Percentiles rank a stretch among this genome's conserved stretches.
Evolutionary conservation across 2,113 vertebrate species (phyloP).

Genomic region (Marmota flaviventris): DNA sequence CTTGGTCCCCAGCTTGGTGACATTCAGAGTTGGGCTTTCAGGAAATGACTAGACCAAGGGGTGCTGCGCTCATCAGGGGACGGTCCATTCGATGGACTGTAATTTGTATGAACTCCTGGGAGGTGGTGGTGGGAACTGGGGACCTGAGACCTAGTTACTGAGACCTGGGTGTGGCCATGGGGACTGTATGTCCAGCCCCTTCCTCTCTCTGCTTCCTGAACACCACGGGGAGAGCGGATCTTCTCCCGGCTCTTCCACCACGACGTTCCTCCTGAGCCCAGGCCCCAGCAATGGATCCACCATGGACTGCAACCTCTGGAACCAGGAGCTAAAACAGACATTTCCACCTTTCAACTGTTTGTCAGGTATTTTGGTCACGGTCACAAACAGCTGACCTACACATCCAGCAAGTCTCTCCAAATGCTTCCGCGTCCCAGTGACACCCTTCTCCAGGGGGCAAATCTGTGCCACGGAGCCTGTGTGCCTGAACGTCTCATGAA

Average conservation of each 20-base stretch:
- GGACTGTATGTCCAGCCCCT: too few relatives aligned
- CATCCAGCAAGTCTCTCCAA: neutral
- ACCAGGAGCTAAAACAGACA: neutral
- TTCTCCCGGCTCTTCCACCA: too few relatives aligned
- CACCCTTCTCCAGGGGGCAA: neutral
- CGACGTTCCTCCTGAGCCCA: too few relatives aligned
- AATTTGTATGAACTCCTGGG: neutral
- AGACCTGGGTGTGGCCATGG: too few relatives aligned
- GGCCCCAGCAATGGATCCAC: too few relatives aligned
- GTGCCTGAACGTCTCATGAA: neutral
- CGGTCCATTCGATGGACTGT: neutral
- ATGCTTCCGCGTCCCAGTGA: rapidly evolving
- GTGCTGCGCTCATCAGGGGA: neutral
- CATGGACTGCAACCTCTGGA: neutral
- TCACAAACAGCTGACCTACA: neutral
- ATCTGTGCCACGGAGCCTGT: neutral
- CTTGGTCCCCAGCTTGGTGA: neutral
- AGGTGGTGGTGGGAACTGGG: neutral
- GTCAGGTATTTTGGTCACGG: neutral
- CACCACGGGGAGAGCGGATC: too few relatives aligned
- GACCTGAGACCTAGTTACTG: too few relatives aligned
- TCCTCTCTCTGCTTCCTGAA: too few relatives aligned
- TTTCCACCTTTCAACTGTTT: neutral
- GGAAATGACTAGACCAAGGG: neutral
- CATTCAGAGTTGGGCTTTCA: neutral